Conservation (phyloP, 2,113 vertebrate genomes). For the Ariopsis seemanni region DNA sequence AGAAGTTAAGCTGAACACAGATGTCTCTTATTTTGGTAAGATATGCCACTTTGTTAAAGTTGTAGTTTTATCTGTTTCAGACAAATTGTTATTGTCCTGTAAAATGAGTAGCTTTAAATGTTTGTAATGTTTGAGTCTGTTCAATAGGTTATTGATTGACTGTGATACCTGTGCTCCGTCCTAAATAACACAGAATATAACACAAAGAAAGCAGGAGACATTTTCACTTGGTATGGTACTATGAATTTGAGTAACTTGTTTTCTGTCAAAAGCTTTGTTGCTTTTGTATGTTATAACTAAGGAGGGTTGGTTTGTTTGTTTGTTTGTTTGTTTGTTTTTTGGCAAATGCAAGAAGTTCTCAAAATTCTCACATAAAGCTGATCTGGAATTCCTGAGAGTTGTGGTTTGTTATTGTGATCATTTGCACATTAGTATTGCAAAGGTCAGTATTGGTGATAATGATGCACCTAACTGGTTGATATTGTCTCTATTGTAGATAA, state of each 20-base stretch:
- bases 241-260: background rate
- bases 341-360: background rate
- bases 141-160: constrained; percentile 43
- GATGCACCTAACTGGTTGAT: background rate
- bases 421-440: background rate
- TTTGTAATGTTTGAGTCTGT: constrained; percentile 43
- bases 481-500: constrained; percentile 39
- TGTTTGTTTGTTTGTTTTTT: background rate
- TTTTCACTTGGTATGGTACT: background rate
- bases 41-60: background rate
- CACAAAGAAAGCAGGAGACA: background rate
- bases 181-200: background rate
- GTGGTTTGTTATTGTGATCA: background rate
- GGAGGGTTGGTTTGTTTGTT: too few species aligned
- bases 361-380: background rate
- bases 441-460: background rate
- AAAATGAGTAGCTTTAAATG: background rate
- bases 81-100: background rate
- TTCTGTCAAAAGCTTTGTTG: background rate
- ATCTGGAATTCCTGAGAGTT: background rate
- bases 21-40: background rate
- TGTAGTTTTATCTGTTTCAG: background rate
- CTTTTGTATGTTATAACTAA: constrained; percentile 2
- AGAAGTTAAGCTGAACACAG: background rate
- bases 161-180: constrained; percentile 15